Conservation (phyloP, 1,140 invertebrate genomes). For the Grapholita molesta region DNA sequence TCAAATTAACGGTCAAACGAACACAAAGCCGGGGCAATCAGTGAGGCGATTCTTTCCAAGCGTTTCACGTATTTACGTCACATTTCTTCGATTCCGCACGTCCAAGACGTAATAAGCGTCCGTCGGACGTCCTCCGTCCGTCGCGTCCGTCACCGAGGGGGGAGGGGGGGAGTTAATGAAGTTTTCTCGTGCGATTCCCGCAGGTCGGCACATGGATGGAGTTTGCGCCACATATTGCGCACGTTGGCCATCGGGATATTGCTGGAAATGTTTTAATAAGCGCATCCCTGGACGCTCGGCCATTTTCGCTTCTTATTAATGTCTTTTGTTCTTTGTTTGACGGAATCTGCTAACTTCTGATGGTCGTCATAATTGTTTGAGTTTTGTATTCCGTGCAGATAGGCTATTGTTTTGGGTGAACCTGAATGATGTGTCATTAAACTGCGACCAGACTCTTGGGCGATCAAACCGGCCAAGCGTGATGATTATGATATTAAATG, state of each 20-base stretch:
- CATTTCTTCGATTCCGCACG: slow-evolving; percentile 76
- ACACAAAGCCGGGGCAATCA: slow-evolving; percentile 67
- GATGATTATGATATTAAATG: too few relatives aligned
- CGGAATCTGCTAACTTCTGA: slow-evolving; percentile 3
- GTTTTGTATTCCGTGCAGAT: slow-evolving; percentile 26
- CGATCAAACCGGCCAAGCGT: too few relatives aligned
- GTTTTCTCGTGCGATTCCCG: slow-evolving; percentile 75
- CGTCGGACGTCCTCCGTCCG: slow-evolving; percentile 39
- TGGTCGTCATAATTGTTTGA: slow-evolving; percentile 51
- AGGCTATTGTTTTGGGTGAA: neutral
- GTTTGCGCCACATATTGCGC: slow-evolving; percentile 74
- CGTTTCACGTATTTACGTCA: slow-evolving; percentile 70
- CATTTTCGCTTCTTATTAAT: slow-evolving; percentile 65
- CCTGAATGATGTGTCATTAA: too few relatives aligned
- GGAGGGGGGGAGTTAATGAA: slow-evolving; percentile 71
- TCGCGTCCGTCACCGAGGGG: slow-evolving; percentile 53
- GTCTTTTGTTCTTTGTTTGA: slow-evolving; percentile 70
- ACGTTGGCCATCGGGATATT: slow-evolving; percentile 67
- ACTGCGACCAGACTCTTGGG: too few relatives aligned
- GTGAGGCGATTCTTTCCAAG: slow-evolving; percentile 60
- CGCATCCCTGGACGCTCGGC: slow-evolving; percentile 57
- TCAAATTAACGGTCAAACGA: slow-evolving; percentile 68
- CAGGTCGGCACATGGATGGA: slow-evolving; percentile 71
- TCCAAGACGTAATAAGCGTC: slow-evolving; percentile 73
- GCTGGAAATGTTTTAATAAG: slow-evolving; percentile 76